A percentile compares a stretch with the other conserved stretches of the same genome.
Conservation (phyloP, 2,113 vertebrate genomes). For the Epinephelus lanceolatus region DNA sequence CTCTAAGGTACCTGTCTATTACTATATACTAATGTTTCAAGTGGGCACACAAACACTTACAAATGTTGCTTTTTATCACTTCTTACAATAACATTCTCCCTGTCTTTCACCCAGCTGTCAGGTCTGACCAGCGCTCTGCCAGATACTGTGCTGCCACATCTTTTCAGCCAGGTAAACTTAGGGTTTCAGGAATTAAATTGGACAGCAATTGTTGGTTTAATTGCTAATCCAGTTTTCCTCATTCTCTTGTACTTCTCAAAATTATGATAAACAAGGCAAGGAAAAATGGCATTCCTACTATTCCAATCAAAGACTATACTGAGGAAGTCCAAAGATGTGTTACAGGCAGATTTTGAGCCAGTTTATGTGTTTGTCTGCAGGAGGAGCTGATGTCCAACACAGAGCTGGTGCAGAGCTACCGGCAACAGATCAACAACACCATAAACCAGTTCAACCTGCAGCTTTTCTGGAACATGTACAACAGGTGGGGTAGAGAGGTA, state of each 20-base stretch:
- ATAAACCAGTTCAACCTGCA: constrained; percentile 98
- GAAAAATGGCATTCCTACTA: neutral
- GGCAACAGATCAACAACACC: constrained; percentile 93
- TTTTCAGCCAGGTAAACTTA: constrained; percentile 95
- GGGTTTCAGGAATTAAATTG: neutral
- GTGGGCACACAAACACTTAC: neutral
- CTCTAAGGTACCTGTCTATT: constrained; percentile 85
- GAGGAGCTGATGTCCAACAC: constrained; percentile 97
- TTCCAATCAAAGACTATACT: neutral
- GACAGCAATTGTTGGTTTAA: neutral
- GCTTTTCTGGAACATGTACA: constrained; percentile 99
- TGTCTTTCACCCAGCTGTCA: constrained; percentile 82
- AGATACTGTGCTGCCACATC: constrained; percentile 92
- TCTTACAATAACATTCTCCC: neutral
- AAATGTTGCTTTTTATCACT: neutral
- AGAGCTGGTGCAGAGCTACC: constrained; percentile 95
- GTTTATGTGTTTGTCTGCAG: constrained; percentile 74
- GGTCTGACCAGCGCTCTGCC: constrained; percentile 93
- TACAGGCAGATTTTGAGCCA: neutral
- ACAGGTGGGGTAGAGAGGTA: constrained; percentile 90
- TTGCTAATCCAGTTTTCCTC: neutral
- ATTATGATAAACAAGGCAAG: neutral
- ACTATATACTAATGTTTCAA: neutral
- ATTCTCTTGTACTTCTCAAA: neutral
- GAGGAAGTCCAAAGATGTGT: neutral